Base-by-base conservation (phyloP, 2,797 vertebrate species). In the Hozukius guyotensis region DNA sequence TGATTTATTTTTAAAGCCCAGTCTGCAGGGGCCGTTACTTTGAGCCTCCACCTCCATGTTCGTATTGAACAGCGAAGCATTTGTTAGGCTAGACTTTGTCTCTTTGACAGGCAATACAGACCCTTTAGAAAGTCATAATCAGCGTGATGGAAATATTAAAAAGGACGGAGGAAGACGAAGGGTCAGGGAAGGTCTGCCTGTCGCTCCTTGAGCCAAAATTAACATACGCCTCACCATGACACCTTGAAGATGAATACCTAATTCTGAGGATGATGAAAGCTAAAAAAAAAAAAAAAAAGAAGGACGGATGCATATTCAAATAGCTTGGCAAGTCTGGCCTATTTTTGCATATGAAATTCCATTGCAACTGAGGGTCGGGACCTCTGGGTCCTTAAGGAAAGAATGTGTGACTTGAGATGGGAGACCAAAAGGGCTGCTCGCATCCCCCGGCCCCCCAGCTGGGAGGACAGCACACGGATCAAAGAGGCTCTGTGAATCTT, bases 331-430 rank as follows among this genome's bases (percentile, higher is more conserved):
- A 86, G 86, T 83, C 78, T 62, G 78, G 80, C 81, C 75, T 89
- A 89, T 92, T 93, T 93, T 84, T 89, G 91, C 88, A 85, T 89
- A 90, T 85, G 86, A 90, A 92, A 91, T 93, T 92, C 87, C 88
- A 83, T 9, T 83, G 87, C 77, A 81, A 72, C 67, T 75, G 55
- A 72, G 84, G 92, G 92, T 92, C 88, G 18, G 82, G 88, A 93
- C 91, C 90, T 91, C 84, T 56, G 80, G 86, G 88, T 93, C 87
- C 90, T 91, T 87, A 87, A 89, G 90, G 92, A 92, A 93, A 88
- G 90, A 93, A 91, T 93, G 90, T 85, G 80, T 77, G 82, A 92
- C 89, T 89, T 93, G 87, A 93, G 93, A 90, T 77, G 80, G 67
- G 82, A 88, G 86, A 87, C 76, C 84, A 75, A 84, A 84, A 75